Percentiles rank a stretch among this genome's conserved stretches.
phyloP scores from a whole-genome alignment of 2,888 invertebrate species.

The Kuschelorhynchus macadamiae region DNA sequence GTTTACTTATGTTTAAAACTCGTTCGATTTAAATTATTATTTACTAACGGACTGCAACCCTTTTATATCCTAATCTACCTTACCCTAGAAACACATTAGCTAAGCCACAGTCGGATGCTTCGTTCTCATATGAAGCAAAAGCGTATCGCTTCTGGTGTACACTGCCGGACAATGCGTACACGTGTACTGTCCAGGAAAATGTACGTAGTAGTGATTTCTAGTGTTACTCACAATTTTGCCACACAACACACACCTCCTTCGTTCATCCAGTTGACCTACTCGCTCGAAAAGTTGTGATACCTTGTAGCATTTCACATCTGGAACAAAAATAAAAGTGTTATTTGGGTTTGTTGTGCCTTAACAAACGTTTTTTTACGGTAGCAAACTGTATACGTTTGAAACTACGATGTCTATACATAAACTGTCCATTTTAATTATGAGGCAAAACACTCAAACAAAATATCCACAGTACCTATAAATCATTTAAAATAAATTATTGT shows the following conservation, averaged over 20 bases:
- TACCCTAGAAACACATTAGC: conserved; percentile 55
- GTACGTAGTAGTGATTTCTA: conserved; percentile 75
- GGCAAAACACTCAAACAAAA: too few relatives aligned
- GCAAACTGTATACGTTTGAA: conserved; percentile 10
- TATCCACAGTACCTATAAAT: too few relatives aligned
- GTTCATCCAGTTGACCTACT: conserved; percentile 73
- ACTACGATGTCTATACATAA: neutral
- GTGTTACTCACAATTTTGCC: conserved; percentile 76
- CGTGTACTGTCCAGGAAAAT: conserved; percentile 74
- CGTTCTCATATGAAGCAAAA: conserved; percentile 73
- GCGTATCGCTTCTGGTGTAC: conserved; percentile 74
- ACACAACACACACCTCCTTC: conserved; percentile 73
- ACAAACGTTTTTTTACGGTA: too few relatives aligned
- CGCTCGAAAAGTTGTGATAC: conserved; percentile 75
- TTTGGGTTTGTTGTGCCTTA: too few relatives aligned
- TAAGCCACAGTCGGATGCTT: conserved; percentile 71
- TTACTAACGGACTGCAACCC: neutral
- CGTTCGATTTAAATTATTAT: too few relatives aligned
- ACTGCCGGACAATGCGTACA: conserved; percentile 74
- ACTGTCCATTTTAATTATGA: too few relatives aligned
- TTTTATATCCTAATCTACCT: conserved; percentile 16
- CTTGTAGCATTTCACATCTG: conserved; percentile 72
- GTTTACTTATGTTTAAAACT: too few relatives aligned
- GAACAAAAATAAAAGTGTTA: conserved; percentile 59
- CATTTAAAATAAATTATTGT: too few relatives aligned